phyloP scores from a whole-genome alignment of 2,113 vertebrate genomes.

The Raphicerus campestris region DNA sequence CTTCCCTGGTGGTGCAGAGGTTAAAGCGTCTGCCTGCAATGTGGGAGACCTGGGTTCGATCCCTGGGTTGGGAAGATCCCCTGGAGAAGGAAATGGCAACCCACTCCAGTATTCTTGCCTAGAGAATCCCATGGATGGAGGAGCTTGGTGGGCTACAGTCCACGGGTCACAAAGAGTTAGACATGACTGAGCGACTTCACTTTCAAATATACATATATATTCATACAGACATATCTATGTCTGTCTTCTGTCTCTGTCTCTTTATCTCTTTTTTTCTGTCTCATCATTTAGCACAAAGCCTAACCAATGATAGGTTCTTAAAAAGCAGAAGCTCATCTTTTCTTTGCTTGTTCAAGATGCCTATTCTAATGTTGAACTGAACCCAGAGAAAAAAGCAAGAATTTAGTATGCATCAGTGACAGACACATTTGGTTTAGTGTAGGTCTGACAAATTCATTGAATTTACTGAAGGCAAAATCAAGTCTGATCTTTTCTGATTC shows the following conservation, averaged over 20 bases:
- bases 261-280: not conserved
- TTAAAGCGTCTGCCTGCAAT: too few relatives aligned
- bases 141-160: too few relatives aligned
- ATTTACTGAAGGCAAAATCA: not conserved
- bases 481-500: not conserved
- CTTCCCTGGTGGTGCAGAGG: too few relatives aligned
- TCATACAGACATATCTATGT: not conserved
- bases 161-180: fast-evolving
- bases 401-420: not conserved
- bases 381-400: not conserved
- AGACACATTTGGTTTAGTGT: not conserved
- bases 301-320: not conserved
- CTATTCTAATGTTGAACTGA: not conserved
- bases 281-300: not conserved
- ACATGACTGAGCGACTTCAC: too few relatives aligned
- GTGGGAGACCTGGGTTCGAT: too few relatives aligned
- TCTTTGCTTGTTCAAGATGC: not conserved
- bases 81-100: too few relatives aligned
- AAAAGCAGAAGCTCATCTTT: not conserved
- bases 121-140: too few relatives aligned
- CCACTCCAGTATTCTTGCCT: too few relatives aligned
- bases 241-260: not conserved
- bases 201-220: not conserved
- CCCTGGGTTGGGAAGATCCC: too few relatives aligned
- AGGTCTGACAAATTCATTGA: not conserved